Percentiles rank a stretch among this genome's conserved stretches.
phyloP scores from a whole-genome alignment of 1,140 invertebrate species.

The Scaptomyza graminum region DNA sequence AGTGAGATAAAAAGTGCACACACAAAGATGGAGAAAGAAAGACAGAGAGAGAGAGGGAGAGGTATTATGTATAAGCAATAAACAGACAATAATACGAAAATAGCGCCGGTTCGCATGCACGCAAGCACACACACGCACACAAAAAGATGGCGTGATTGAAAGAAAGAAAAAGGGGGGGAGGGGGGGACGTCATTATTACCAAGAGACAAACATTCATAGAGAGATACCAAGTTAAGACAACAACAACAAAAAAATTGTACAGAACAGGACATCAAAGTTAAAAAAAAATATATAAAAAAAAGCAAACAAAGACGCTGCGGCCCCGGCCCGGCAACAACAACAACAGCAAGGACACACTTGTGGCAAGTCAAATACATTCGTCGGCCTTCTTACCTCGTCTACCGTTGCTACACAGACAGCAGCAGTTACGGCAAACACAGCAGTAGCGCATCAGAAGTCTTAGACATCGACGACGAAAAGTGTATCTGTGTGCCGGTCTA shows the following conservation, averaged over 20 bases:
- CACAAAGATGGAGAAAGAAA: neutral
- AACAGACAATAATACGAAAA: too few species aligned
- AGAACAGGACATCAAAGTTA: constrained; percentile 13
- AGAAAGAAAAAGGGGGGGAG: constrained; percentile 19
- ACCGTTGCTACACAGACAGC: constrained; percentile 50
- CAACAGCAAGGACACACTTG: constrained; percentile 1
- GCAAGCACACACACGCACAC: neutral
- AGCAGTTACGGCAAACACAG: constrained; percentile 22
- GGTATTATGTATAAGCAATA: neutral
- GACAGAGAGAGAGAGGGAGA: neutral
- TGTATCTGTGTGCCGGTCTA: constrained; percentile 9
- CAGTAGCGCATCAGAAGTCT: constrained; percentile 17
- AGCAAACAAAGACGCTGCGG: too few species aligned
- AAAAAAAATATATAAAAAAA: neutral
- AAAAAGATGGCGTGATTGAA: constrained; percentile 1
- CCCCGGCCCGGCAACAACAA: too few species aligned
- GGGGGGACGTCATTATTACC: constrained; percentile 18
- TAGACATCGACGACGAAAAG: constrained; percentile 18
- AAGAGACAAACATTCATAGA: neutral
- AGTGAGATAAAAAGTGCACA: neutral
- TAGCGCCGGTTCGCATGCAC: too few species aligned
- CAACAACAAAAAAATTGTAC: neutral
- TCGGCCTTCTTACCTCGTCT: constrained; percentile 51
- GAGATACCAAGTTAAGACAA: constrained; percentile 16
- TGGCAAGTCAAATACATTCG: constrained; percentile 10